These are phyloP conservation scores for Tyria jacobaeae DNA, from an alignment of 2,888 invertebrate species.

Conservation along the genomic window DNA sequence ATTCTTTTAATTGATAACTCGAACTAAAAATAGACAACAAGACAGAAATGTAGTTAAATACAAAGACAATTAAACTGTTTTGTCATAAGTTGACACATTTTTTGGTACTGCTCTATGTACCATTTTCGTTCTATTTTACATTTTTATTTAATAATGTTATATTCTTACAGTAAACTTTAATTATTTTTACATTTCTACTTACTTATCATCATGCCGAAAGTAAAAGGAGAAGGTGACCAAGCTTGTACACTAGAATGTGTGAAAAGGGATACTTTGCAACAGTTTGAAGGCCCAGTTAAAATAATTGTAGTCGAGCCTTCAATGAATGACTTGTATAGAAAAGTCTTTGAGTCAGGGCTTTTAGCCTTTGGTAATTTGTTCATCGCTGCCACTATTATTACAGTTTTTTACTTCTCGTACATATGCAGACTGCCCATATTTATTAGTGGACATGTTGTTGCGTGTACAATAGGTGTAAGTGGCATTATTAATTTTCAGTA, in stretches of 20 bases:
- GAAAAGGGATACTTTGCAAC: conserved; percentile 37
- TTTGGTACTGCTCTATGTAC: not conserved
- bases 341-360: not conserved
- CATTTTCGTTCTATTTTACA: not conserved
- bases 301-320: conserved; percentile 66
- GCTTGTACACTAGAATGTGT: conserved; percentile 63
- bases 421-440: conserved; percentile 42
- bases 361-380: conserved; percentile 54
- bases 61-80: not conserved
- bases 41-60: not conserved
- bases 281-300: conserved; percentile 71
- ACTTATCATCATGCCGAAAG: not conserved
- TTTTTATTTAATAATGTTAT: not conserved
- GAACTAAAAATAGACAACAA: no score
- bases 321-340: not conserved
- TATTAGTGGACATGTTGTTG: conserved; percentile 57
- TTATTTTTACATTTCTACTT: not conserved
- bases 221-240: conserved; percentile 21
- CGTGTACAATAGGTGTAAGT: conserved; percentile 69
- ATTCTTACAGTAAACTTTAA: not conserved
- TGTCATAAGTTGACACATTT: not conserved
- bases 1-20: not conserved
- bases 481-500: not conserved
- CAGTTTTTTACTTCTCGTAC: conserved; percentile 54
- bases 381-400: conserved; percentile 55